Conservation (phyloP, 2,797 vertebrate genomes). For the Takifugu ocellatus region DNA sequence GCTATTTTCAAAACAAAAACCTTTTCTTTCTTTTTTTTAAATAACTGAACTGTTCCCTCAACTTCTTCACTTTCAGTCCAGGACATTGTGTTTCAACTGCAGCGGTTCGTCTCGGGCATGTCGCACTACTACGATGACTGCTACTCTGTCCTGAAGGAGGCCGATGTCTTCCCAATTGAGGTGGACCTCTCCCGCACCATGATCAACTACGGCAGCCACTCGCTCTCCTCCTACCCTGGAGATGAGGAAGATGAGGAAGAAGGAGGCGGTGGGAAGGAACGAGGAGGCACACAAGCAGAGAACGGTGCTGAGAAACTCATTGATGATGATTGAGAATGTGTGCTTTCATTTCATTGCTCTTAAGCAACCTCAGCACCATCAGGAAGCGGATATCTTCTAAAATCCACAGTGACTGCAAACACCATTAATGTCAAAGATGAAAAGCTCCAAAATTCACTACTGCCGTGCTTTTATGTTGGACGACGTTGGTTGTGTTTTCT, state of each 20-base stretch:
- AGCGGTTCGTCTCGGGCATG: conserved; percentile 96
- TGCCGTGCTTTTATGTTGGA: conserved; percentile 11
- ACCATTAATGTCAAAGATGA: conserved; percentile 10
- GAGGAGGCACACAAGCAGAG: conserved; percentile 46
- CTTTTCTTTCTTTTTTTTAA: no score
- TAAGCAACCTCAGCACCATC: background rate
- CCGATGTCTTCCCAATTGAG: conserved; percentile 97
- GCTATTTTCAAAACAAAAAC: no score
- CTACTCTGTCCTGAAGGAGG: conserved; percentile 88
- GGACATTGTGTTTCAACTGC: conserved; percentile 98
- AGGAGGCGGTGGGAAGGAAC: conserved; percentile 13
- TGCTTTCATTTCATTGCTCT: background rate
- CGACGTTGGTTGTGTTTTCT: conserved; percentile 4
- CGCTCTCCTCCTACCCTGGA: conserved; percentile 76
- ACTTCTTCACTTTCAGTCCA: conserved; percentile 78
- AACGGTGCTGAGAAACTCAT: conserved; percentile 80
- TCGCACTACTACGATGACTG: conserved; percentile 95
- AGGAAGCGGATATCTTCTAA: no score
- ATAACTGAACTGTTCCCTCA: background rate
- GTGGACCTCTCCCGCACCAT: conserved; percentile 95
- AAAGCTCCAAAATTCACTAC: conserved; percentile 25
- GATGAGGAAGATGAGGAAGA: conserved; percentile 74
- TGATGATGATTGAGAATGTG: conserved; percentile 74
- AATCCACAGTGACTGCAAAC: conserved; percentile 2
- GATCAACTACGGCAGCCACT: conserved; percentile 87